Base-by-base conservation (phyloP, 2,113 vertebrate genomes). In the Cyprinus carpio region DNA sequence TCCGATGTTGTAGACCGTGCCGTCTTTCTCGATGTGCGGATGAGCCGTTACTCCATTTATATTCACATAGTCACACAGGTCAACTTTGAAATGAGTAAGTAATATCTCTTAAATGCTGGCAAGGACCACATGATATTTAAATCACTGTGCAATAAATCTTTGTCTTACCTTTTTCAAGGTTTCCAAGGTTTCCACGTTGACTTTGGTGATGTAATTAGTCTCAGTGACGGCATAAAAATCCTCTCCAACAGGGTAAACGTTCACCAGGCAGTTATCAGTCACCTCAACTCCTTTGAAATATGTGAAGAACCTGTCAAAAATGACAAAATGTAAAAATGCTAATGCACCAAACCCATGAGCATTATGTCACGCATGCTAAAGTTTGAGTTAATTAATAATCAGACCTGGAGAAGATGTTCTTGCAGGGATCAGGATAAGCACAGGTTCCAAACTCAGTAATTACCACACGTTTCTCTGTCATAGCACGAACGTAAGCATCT, bases 331-430 rank as follows among this genome's bases (percentile, higher is more conserved):
- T 37, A 6, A 18, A 58, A 54, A 23, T 23, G 18, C 13, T 9
- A 46, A 75, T 15, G n/a, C 43, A 49, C 15, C 64, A 31, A 31
- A 75, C 12, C 31, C 6, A 13, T 25, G 2, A 43, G 37, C 3
- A n/a, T 34, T 69, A 3, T 75, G 40, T 0, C 6, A 7, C 8
- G 23, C 12, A 27, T 56, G 27, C 49, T 6, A 7, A 40, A 40
- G 37, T 40, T 40, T 8, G 37, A 40, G 37, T 40, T 40, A 40
- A 43, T 43, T 43, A 51, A 29, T 15, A 29, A n/a, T 79, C 84
- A 85, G 72, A 99, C 98, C 97, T 97, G 94, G 98, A 99, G 90
- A 99, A 99, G 90, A 99, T 99, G 89, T 99, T 99, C 91, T 97
- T 99, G 95, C 98, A 99, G 0, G 98, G 98, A 90, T 99, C 98